A percentile compares a stretch with the other conserved stretches of the same genome.
phyloP scores from a whole-genome alignment of 2,113 vertebrate species.

The Beaufortia kweichowensis region DNA sequence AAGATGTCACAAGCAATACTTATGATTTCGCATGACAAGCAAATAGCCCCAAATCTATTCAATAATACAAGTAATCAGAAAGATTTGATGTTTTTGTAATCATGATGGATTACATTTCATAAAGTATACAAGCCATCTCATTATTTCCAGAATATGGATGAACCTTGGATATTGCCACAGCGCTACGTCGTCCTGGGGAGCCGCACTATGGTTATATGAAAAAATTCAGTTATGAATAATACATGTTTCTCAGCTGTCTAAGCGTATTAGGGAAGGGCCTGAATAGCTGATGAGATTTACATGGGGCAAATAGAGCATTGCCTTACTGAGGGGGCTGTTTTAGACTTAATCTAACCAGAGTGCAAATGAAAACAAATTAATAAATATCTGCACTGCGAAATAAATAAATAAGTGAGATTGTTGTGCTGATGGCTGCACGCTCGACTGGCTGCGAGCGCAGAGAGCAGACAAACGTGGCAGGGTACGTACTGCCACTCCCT shows the following conservation, averaged over 20 bases:
- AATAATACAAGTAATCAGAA: slow-evolving; percentile 67
- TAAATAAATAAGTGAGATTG: slow-evolving; percentile 51
- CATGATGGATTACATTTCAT: slow-evolving; percentile 77
- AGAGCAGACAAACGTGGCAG: background rate
- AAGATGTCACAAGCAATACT: slow-evolving; percentile 51
- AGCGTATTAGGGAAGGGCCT: slow-evolving; percentile 64
- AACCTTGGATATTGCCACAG: slow-evolving; percentile 63
- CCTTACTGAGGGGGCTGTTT: slow-evolving; percentile 55
- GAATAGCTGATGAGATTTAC: slow-evolving; percentile 58
- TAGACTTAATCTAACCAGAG: slow-evolving; percentile 57
- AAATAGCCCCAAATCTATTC: slow-evolving; percentile 64
- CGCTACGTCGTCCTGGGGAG: slow-evolving; percentile 70
- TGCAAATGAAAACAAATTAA: slow-evolving; percentile 60
- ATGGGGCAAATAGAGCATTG: slow-evolving; percentile 56
- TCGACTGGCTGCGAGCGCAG: slow-evolving; percentile 31
- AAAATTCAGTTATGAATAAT: slow-evolving; percentile 74
- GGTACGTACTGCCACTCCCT: background rate
- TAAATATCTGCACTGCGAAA: slow-evolving; percentile 57
- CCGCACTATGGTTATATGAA: slow-evolving; percentile 62
- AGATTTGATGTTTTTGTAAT: slow-evolving; percentile 69
- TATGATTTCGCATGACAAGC: slow-evolving; percentile 69
- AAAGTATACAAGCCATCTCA: slow-evolving; percentile 68
- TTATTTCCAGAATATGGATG: slow-evolving; percentile 64
- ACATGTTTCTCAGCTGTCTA: slow-evolving; percentile 63
- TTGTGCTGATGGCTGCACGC: slow-evolving; percentile 18